These are phyloP conservation scores for Eupristina koningsbergeri DNA, from an alignment of 1,140 invertebrate genomes.

Conservation along the genomic window DNA sequence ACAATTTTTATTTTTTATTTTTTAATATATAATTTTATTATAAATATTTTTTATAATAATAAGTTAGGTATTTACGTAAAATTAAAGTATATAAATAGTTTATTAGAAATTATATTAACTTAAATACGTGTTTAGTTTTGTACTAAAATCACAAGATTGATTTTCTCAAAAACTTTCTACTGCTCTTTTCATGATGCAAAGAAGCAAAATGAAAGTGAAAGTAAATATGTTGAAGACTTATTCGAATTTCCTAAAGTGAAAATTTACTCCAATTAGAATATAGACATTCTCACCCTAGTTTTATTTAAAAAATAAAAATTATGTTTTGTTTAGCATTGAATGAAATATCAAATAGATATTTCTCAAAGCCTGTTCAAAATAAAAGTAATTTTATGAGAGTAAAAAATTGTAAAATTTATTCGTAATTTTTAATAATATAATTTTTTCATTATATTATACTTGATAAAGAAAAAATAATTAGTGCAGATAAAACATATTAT, in stretches of 20 bases:
- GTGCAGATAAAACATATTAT: too few relatives aligned
- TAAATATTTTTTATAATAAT: too few relatives aligned
- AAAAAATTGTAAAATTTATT: neutral
- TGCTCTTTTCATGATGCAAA: neutral
- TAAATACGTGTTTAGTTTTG: neutral
- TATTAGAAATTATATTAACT: neutral
- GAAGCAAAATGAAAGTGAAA: conserved; percentile 20
- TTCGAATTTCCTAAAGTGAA: conserved; percentile 12
- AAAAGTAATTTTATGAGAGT: neutral
- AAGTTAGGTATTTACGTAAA: too few relatives aligned
- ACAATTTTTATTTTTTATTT: too few relatives aligned
- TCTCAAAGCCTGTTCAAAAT: neutral
- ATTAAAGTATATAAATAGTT: neutral
- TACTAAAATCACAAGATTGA: neutral
- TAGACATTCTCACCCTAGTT: conserved; percentile 25
- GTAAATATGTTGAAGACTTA: conserved; percentile 11
- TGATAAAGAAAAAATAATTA: too few relatives aligned
- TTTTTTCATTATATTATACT: too few relatives aligned
- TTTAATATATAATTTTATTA: too few relatives aligned
- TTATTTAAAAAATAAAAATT: neutral
- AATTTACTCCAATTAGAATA: conserved; percentile 39
- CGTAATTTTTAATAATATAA: neutral
- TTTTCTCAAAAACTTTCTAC: conserved; percentile 28
- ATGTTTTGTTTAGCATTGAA: neutral
- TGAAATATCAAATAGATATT: neutral